Percentiles rank a stretch among this genome's conserved stretches.
Conservation (phyloP, 1,140 invertebrate species). For the Drosophila orosa region DNA sequence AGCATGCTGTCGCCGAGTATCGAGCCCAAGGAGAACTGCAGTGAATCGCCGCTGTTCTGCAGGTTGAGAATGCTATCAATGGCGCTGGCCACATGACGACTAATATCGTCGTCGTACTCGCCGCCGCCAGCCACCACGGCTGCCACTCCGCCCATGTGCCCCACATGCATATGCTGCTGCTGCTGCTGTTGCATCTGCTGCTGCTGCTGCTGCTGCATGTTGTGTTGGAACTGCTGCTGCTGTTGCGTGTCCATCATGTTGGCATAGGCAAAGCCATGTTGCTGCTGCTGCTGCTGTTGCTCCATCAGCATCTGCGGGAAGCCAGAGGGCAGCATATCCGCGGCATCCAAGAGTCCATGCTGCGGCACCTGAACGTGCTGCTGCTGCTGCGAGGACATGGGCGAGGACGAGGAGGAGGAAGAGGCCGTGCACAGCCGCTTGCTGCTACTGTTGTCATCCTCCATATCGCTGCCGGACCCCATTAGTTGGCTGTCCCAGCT, state of each 20-base stretch:
- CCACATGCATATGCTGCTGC: slow-evolving; percentile 74
- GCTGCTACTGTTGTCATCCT: slow-evolving; percentile 72
- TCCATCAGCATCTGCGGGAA: slow-evolving; percentile 67
- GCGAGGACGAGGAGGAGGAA: slow-evolving; percentile 66
- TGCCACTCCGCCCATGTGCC: slow-evolving; percentile 51
- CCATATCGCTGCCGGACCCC: slow-evolving; percentile 72
- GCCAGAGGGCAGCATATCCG: slow-evolving; percentile 64
- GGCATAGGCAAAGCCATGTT: slow-evolving; percentile 64
- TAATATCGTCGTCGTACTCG: slow-evolving; percentile 87
- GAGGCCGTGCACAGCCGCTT: slow-evolving; percentile 73
- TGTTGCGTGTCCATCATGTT: slow-evolving; percentile 66
- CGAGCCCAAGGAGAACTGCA: slow-evolving; percentile 81
- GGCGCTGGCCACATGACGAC: slow-evolving; percentile 90
- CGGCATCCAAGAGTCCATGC: slow-evolving; percentile 69
- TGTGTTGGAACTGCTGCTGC: slow-evolving; percentile 65
- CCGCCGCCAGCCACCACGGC: slow-evolving; percentile 48
- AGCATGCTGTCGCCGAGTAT: slow-evolving; percentile 79
- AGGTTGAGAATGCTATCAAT: slow-evolving; percentile 91
- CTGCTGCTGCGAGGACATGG: slow-evolving; percentile 71
- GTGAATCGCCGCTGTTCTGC: slow-evolving; percentile 85
- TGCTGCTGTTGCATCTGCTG: slow-evolving; percentile 69
- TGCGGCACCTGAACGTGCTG: slow-evolving; percentile 54
- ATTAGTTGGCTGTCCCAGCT: slow-evolving; percentile 77
- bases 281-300: slow-evolving; percentile 73
- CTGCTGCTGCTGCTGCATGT: slow-evolving; percentile 67